Percentiles rank a stretch among this genome's conserved stretches.
Conservation (phyloP, 2,797 vertebrate genomes). For the Sebastes melanostomus region DNA sequence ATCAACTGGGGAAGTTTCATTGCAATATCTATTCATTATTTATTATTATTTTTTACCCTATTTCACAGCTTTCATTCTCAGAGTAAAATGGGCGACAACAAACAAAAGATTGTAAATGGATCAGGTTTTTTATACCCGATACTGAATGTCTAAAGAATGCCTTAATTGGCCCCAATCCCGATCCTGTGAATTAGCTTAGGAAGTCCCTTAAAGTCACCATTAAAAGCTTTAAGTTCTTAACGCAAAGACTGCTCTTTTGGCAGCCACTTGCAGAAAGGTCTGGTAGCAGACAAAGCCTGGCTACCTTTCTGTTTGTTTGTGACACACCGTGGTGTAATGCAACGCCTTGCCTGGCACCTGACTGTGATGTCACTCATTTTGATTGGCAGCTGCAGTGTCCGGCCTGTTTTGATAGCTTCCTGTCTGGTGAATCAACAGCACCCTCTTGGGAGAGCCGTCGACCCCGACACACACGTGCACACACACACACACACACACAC, state of each 20-base stretch:
- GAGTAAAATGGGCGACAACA: neutral
- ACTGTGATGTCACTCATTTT: constrained; percentile 53
- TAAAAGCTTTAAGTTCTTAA: neutral
- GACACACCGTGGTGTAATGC: constrained; percentile 16
- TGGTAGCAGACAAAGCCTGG: constrained; percentile 1
- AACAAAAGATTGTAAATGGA: neutral
- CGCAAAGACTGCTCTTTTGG: neutral
- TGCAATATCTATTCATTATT: too few species aligned
- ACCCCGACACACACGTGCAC: neutral
- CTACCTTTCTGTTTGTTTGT: constrained; percentile 28
- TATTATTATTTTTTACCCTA: too few species aligned
- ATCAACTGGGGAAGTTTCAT: too few species aligned
- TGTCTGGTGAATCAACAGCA: constrained; percentile 65
- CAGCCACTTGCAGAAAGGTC: neutral
- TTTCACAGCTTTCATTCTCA: too few species aligned
- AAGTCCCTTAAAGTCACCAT: neutral
- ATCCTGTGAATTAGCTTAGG: neutral
- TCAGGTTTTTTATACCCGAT: neutral
- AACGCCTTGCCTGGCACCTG: constrained; percentile 41
- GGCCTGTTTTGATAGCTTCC: constrained; percentile 72
- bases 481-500: neutral
- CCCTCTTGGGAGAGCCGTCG: constrained; percentile 36
- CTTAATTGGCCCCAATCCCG: neutral
- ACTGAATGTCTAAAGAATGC: neutral
- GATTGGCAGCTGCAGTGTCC: constrained; percentile 71